Percentiles rank a stretch among this genome's conserved stretches.
These are phyloP conservation scores for Corydoras maculifer DNA, from an alignment of 2,113 vertebrate genomes.

Conservation along the genomic window DNA sequence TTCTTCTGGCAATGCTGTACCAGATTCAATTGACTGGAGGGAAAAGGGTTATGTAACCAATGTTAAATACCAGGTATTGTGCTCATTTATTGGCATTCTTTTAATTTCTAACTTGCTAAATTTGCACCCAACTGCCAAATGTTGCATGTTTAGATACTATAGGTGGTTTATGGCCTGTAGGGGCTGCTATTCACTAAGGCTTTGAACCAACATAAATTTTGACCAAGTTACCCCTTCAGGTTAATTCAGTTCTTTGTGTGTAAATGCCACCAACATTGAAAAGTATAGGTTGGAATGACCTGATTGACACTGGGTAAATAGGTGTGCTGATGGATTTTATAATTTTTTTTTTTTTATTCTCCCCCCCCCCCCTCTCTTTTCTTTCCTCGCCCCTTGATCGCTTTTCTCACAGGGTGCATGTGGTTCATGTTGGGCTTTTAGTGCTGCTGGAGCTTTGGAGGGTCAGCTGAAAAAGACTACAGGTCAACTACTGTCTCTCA, in stretches of 20 bases:
- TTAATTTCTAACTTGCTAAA: no score
- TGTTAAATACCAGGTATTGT: conserved; percentile 77
- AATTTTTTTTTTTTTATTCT: no score
- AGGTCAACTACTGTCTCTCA: conserved; percentile 64
- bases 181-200: no score
- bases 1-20: conserved; percentile 16
- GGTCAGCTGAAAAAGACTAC: conserved; percentile 64
- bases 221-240: no score
- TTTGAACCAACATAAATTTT: no score
- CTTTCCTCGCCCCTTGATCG: no score
- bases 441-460: conserved; percentile 67
- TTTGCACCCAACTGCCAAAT: no score
- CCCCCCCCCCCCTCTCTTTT: no score
- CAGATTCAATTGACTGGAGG: conserved; percentile 76
- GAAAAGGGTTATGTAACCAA: conserved; percentile 69
- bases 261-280: neutral
- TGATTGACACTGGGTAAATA: neutral
- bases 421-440: conserved; percentile 75
- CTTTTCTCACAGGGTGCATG: conserved; percentile 38
- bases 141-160: no score
- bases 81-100: neutral
- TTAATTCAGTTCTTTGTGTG: neutral
- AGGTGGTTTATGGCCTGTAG: no score
- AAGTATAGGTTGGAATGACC: no score
- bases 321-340: no score